Evolutionary conservation across 92 coral and sea anemone species (phyloP), one percentile per base, ranked within the genome.

Genomic region (Siderastrea siderea): DNA sequence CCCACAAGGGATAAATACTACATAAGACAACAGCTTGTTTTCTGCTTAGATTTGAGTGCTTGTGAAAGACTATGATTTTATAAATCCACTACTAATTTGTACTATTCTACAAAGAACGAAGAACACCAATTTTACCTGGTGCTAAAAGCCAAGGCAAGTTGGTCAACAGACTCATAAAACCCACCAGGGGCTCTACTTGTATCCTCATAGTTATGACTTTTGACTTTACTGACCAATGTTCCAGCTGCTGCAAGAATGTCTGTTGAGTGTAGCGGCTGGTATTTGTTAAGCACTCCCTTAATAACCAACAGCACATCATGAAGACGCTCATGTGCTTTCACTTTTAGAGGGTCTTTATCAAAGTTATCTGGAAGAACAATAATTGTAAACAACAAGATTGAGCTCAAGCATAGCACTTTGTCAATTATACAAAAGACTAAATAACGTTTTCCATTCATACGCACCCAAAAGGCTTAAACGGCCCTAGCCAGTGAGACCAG

Each of bases 161-260:
- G 98, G 62, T 97, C 98, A 91, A 97, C 92, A n/a, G 98, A 94
- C 84, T 95, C 98, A 62, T 96, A 97, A 85, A 97, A 97, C 59
- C 95, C 99, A 77, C 95, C 99, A 1, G 99, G 98, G 0, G 91
- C 94, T 75, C 92, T 88, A 85, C 84, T 89, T 3, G 93, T 80
- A 6, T 95, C 94, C 11, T 92, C 98, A 89, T 95, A 94, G 45
- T 91, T 94, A 26, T 94, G 98, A 68, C 96, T 95, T 71, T 92
- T 95, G 65, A 97, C 96, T 90, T 91, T 97, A 61, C 86, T 97
- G 38, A 95, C 95, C 43, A 97, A 77, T 4, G 96, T 90, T 12
- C 99, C 99, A 59, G 99, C 99, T 1, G 99, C 93, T 0, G 97
- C 99, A 26, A 97, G 95, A 57, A 97, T 97, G 64, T 97, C 99